Base-by-base conservation (phyloP, 92 coral and sea anemone species). In the Heteractis magnifica region DNA sequence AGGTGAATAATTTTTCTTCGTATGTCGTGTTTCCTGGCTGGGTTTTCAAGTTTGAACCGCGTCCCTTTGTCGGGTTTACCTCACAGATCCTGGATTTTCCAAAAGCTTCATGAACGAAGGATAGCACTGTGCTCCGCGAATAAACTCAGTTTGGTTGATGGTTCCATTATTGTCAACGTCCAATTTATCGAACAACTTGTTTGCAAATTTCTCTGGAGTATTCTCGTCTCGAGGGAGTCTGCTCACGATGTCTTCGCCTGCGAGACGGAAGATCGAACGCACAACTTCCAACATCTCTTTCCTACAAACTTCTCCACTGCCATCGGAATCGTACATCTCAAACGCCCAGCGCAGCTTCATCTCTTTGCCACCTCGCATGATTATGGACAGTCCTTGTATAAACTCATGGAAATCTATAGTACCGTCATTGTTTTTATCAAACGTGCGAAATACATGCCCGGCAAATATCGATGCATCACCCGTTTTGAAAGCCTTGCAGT, bases 261-360 rank as follows among this genome's bases (percentile, higher is more conserved):
- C 94, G 56, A 97, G 94, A 14, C 95, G 97, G 79, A 96, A 97
- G 52, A 97, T 90, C 51, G 98, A 89, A 0, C 99, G 94, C 15
- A 97, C 99, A 10, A 97, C 92, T 78, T 97, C 99, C 64, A 97
- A 73, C 99, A 97, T 97, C 79, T 97, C 99, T 79, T 87, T 88
- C 23, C 98, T 86, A 58, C 92, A 86, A 5, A 97, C 97, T 15
- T 95, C 88, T 16, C 99, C 99, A 48, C 99, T 94, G 11, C 99
- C 95, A 77, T 97, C 99, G 7, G 90, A 87, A 59, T 97, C 99
- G 81, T 97, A 97, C 98, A 97, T 97, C 87, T 94, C 94, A 58
- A 97, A 97, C 18, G 99, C 99, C 99, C 99, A 97, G 71, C 97
- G 95, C 6, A 97, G 85, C 84, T 97, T 97, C 91, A 91, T 92